These are phyloP conservation scores for Rhinogobius similis DNA, from an alignment of 2,113 vertebrate genomes.

Conservation along the genomic window DNA sequence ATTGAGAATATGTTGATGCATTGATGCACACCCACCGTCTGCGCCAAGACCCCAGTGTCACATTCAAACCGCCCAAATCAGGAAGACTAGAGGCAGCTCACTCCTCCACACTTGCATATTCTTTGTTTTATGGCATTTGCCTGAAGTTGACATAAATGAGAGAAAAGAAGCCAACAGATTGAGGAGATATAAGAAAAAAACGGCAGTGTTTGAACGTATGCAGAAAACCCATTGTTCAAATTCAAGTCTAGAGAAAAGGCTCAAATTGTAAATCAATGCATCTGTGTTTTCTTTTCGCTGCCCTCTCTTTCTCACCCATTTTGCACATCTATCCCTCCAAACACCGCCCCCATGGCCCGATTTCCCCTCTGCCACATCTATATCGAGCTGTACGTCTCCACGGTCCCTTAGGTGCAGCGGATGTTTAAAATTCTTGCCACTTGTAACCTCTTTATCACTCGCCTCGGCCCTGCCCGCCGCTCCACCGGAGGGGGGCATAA, in stretches of 20 bases:
- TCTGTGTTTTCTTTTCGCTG: conserved; percentile 39
- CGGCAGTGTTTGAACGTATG: conserved; percentile 16
- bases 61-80: conserved; percentile 10
- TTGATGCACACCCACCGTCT: conserved; percentile 8
- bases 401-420: conserved; percentile 49
- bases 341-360: conserved; percentile 28
- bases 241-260: conserved; percentile 39
- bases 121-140: conserved; percentile 18
- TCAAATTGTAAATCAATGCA: conserved; percentile 60
- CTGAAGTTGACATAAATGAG: conserved; percentile 33
- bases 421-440: conserved; percentile 75
- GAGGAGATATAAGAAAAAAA: conserved; percentile 1
- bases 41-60: conserved; percentile 5
- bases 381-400: conserved; percentile 66
- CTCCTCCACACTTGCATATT: conserved; percentile 13
- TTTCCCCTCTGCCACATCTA: conserved; percentile 59
- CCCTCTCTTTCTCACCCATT: conserved; percentile 13
- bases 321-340: neutral
- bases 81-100: conserved; percentile 15
- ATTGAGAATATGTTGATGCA: conserved; percentile 21
- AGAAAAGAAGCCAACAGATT: conserved; percentile 2
- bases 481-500: conserved; percentile 53
- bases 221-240: conserved; percentile 15
- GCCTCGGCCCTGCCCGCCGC: conserved; percentile 46
- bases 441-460: conserved; percentile 75